Evolutionary conservation across 2,888 invertebrate genomes (phyloP).

Genomic region (Bellardia pandia): DNA sequence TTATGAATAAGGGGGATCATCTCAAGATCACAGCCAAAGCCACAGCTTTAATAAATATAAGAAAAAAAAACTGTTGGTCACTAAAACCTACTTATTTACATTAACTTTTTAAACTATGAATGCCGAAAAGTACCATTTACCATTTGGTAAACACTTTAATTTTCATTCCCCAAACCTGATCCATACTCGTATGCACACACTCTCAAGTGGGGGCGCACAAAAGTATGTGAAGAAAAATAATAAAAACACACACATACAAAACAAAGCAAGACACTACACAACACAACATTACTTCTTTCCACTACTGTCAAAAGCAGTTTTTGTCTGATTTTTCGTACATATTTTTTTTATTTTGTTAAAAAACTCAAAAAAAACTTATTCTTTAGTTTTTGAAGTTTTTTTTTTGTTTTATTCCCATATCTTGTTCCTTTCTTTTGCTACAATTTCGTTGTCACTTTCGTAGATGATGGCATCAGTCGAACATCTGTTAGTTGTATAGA

Average conservation of each 20-base stretch:
- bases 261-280: neutral
- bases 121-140: no score
- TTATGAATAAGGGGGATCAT: no score
- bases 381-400: neutral
- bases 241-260: neutral
- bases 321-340: neutral
- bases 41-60: no score
- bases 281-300: conserved; percentile 45
- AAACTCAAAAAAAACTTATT: conserved; percentile 40
- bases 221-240: conserved; percentile 5
- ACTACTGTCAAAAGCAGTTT: conserved; percentile 74
- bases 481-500: conserved; percentile 58
- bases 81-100: no score
- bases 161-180: neutral
- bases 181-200: neutral
- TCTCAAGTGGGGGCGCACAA: neutral
- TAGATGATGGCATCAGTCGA: conserved; percentile 60
- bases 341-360: conserved; percentile 3
- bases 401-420: neutral
- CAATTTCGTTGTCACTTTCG: conserved; percentile 10
- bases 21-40: no score
- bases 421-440: conserved; percentile 30
- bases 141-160: neutral
- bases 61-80: no score
- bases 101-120: no score